Percentiles rank a stretch among this genome's conserved stretches.
Conservation (phyloP, 1,140 invertebrate genomes). For the Colletes gigas region DNA sequence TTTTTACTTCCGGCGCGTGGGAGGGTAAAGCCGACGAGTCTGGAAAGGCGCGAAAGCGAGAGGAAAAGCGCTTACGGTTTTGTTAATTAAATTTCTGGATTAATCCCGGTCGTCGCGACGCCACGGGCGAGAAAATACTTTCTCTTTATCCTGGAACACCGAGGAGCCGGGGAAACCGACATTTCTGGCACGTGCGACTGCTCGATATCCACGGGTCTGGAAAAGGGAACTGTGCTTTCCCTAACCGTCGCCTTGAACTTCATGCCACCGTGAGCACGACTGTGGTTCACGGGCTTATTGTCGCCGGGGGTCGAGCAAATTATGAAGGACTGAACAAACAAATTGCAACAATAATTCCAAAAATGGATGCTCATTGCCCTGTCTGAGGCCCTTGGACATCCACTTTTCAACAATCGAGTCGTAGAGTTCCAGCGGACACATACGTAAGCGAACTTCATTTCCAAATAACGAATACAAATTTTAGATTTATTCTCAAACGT, state of each 20-base stretch:
- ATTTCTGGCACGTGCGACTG: slow-evolving; percentile 29
- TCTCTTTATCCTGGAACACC: slow-evolving; percentile 35
- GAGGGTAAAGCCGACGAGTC: background rate
- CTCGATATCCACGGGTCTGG: slow-evolving; percentile 23
- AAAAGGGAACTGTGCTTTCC: slow-evolving; percentile 19
- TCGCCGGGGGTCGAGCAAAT: background rate
- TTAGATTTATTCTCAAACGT: no score
- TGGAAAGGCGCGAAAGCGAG: background rate
- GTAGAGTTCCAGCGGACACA: no score
- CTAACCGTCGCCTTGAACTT: slow-evolving; percentile 21
- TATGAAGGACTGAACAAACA: background rate
- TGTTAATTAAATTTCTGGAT: slow-evolving; percentile 57
- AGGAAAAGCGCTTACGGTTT: slow-evolving; percentile 34
- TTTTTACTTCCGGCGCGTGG: slow-evolving; percentile 5
- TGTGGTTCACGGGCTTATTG: background rate
- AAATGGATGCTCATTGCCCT: no score
- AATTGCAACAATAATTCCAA: background rate
- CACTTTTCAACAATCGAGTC: no score
- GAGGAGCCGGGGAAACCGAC: slow-evolving; percentile 9
- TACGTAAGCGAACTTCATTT: no score
- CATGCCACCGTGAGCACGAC: background rate
- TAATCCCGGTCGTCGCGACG: slow-evolving; percentile 36
- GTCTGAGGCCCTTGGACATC: no score
- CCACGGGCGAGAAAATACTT: slow-evolving; percentile 34
- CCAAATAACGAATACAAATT: no score